Evolutionary conservation across 2,113 vertebrate species (phyloP), one percentile per base, ranked within the genome.

Genomic region (Lichenostomus cassidix): DNA sequence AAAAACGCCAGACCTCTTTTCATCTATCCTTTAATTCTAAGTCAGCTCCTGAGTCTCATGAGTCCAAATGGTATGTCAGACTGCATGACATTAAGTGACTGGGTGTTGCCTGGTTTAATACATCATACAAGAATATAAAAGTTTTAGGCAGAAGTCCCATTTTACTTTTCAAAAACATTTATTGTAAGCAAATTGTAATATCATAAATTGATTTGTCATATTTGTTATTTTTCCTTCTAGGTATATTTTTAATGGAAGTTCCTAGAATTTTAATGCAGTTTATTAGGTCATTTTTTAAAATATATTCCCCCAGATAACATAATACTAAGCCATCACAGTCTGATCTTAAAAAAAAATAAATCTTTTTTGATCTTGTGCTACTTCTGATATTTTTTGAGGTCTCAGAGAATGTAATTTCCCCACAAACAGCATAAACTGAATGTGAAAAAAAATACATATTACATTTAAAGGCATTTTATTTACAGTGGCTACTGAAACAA

Each of bases 1-100:
- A 24, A 14, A 14, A 2, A 1, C 1, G 4, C 5, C 9, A 56
- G 37, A 9, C 4, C 0, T 46, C 1, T 56, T 65, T 59, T 69
- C 74, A 39, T 24, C 16, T 74, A 1, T 35, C 5, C 7, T 5
- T 58, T 58, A 12, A 35, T 53, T 70, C 65, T 59, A 21, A 41
- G 2, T 42, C 5, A 39, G 3, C 46, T 83, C 10, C 21, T 83
- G 31, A 53, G 15, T 73, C 15, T 77, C 24, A 41, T 7, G 15
- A 80, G 42, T 10, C 10, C 12, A 37, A 44, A 50, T 63, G 22
- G 10, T 16, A 7, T 29, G 18, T 20, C 35, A 81, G 33, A 29
- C 3, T n/a, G 5, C n/a, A n/a, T 46, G 11, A 86, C 8, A 4
- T 3, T 33, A 37, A 53, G 22, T 50, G 19, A 6, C 22, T 65